Evolutionary conservation across 2,888 invertebrate species (phyloP).

Genomic region (Rugalucina vietnamica): DNA sequence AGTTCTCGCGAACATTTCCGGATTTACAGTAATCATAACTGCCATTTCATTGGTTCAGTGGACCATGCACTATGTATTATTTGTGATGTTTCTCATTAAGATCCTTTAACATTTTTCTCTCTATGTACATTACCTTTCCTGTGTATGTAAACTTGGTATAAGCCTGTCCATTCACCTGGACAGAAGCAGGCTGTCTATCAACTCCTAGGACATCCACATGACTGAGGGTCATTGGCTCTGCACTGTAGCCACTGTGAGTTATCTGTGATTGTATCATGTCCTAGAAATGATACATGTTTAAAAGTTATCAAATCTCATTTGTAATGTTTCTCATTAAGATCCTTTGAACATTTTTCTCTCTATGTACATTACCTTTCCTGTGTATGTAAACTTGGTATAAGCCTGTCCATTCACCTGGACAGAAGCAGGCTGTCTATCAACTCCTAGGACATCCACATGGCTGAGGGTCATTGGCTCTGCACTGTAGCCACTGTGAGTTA

Average conservation of each 20-base stretch:
- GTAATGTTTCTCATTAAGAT: constrained; percentile 25
- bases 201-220: constrained; percentile 57
- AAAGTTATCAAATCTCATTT: too few species aligned
- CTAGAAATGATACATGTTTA: too few species aligned
- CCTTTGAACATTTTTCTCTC: constrained; percentile 17
- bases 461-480: constrained; percentile 46
- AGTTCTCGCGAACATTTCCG: too few species aligned
- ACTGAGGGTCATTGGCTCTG: constrained; percentile 48
- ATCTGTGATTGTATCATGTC: too few species aligned
- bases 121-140: constrained; percentile 28
- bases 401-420: constrained; percentile 52
- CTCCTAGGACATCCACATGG: constrained; percentile 51
- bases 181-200: constrained; percentile 43
- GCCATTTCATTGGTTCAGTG: too few species aligned
- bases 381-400: not conserved
- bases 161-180: constrained; percentile 58
- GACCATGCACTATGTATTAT: too few species aligned
- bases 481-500: constrained; percentile 27
- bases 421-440: constrained; percentile 46
- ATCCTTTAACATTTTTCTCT: not conserved
- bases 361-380: not conserved
- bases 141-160: constrained; percentile 31
- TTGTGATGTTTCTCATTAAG: too few species aligned
- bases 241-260: constrained; percentile 33
- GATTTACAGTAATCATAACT: too few species aligned